A percentile compares a stretch with the other conserved stretches of the same genome.
Evolutionary conservation across 2,888 invertebrate species (phyloP).

Genomic region (Clostera curtula): DNA sequence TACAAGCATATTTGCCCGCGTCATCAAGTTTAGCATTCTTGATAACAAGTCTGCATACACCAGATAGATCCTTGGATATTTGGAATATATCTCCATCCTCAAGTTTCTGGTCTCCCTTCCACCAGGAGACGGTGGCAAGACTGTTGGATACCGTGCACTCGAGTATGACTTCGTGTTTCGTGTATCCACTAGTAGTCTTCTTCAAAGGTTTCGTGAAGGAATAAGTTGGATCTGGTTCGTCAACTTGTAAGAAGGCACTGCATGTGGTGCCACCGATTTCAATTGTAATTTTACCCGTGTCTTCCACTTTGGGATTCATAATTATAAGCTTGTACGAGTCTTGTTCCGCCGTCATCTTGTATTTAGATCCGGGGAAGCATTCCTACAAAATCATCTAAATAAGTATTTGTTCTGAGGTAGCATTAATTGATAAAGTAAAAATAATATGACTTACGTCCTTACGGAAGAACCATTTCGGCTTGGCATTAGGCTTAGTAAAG

Average conservation of each 20-base stretch:
- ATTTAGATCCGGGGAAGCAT: conserved; percentile 96
- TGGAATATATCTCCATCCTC: conserved; percentile 87
- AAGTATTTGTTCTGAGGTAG: neutral
- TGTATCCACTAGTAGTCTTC: conserved; percentile 91
- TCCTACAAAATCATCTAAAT: conserved; percentile 76
- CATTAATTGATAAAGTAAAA: neutral
- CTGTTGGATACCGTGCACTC: conserved; percentile 96
- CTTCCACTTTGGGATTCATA: conserved; percentile 93
- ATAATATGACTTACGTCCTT: conserved; percentile 85
- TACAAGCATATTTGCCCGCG: conserved; percentile 91
- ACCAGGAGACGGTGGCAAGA: conserved; percentile 96
- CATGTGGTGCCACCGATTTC: conserved; percentile 94
- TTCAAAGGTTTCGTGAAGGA: conserved; percentile 93
- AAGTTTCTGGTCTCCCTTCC: conserved; percentile 86
- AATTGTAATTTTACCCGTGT: conserved; percentile 96
- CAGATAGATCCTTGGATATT: conserved; percentile 94
- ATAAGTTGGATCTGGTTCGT: conserved; percentile 96
- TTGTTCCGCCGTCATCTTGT: conserved; percentile 94
- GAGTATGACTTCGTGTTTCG: conserved; percentile 90
- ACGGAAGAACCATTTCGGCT: conserved; percentile 93
- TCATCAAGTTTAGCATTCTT: conserved; percentile 89
- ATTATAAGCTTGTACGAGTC: conserved; percentile 94
- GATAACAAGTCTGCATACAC: conserved; percentile 91
- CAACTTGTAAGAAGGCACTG: conserved; percentile 94
- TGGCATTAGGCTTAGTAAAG: conserved; percentile 97